Evolutionary conservation across 2,113 vertebrate genomes (phyloP).

Genomic region (Sigmodon hispidus): DNA sequence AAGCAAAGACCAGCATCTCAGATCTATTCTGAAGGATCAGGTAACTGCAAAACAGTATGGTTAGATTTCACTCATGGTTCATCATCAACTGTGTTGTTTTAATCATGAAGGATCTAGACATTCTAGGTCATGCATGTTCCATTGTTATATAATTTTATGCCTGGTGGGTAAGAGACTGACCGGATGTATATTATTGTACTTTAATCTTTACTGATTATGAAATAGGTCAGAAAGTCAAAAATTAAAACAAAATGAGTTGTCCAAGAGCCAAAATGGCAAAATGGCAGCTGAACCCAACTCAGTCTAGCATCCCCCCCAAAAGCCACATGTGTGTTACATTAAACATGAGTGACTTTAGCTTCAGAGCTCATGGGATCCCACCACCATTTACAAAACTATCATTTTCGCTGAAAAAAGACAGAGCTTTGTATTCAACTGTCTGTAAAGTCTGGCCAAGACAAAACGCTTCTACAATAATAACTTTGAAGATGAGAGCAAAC

Average conservation of each 20-base stretch:
- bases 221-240: neutral
- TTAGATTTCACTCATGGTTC: neutral
- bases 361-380: neutral
- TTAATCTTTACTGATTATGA: constrained; percentile 43
- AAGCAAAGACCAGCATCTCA: neutral
- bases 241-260: constrained; percentile 55
- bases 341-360: neutral
- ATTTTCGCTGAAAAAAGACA: neutral
- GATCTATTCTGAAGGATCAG: neutral
- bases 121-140: neutral
- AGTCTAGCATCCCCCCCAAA: neutral
- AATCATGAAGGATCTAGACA: neutral
- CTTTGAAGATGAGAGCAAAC: neutral
- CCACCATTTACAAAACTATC: constrained; percentile 23
- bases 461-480: constrained; percentile 7
- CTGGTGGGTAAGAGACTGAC: constrained; percentile 32
- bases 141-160: constrained; percentile 41
- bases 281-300: neutral
- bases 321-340: neutral
- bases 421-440: constrained; percentile 26
- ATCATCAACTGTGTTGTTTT: too few species aligned
- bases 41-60: too few species aligned
- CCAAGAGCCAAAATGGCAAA: neutral
- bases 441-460: neutral
- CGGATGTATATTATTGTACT: constrained; percentile 15